Evolutionary conservation across 2,797 vertebrate species (phyloP).

Genomic region (Phoebastria nigripes): DNA sequence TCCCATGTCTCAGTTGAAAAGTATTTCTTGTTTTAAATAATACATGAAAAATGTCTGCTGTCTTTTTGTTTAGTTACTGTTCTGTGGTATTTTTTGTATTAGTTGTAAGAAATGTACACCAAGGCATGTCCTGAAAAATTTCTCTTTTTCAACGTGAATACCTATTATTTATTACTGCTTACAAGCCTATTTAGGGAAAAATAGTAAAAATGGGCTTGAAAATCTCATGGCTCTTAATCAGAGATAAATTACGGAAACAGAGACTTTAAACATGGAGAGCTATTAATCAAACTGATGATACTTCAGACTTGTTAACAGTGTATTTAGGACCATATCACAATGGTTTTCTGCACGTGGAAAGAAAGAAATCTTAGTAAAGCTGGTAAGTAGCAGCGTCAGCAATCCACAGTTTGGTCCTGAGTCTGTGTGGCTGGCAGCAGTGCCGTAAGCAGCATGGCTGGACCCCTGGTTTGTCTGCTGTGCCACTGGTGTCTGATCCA

Average conservation of each 20-base stretch:
- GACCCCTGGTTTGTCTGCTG: neutral
- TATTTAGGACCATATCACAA: neutral
- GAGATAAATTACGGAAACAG: slow-evolving; percentile 28
- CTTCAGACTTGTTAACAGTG: neutral
- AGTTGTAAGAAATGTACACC: slow-evolving; percentile 20
- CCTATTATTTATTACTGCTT: slow-evolving; percentile 44
- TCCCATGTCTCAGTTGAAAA: slow-evolving; percentile 31
- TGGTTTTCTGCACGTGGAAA: neutral
- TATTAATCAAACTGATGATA: slow-evolving; percentile 27
- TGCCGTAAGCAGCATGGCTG: accelerated
- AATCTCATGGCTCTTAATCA: slow-evolving; percentile 56
- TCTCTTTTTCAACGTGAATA: neutral
- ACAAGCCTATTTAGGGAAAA: slow-evolving; percentile 24
- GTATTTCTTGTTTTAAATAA: slow-evolving; percentile 46
- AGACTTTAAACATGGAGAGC: slow-evolving; percentile 11
- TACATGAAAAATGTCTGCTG: slow-evolving; percentile 25
- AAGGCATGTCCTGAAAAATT: slow-evolving; percentile 26
- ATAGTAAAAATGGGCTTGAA: slow-evolving; percentile 52
- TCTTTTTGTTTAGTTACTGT: slow-evolving; percentile 19
- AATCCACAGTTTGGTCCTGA: neutral
- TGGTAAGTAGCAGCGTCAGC: neutral
- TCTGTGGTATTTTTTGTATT: slow-evolving; percentile 32
- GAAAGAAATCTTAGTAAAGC: neutral
- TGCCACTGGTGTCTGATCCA: neutral
- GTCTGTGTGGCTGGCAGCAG: accelerated